Base-by-base conservation (phyloP, 2,797 vertebrate genomes). In the Aulostomus chinensis region DNA sequence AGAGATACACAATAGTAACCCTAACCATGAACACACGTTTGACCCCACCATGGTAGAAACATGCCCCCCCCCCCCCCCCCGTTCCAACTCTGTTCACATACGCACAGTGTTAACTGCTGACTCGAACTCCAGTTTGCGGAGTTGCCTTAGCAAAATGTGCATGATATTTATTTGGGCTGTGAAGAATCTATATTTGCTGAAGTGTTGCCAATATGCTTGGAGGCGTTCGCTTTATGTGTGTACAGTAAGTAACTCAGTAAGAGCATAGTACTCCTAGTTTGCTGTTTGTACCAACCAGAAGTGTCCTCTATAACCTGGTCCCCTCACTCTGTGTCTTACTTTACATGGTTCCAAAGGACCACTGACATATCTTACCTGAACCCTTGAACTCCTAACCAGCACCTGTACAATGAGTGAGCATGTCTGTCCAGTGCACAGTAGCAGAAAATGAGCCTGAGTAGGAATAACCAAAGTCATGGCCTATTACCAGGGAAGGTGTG, bases 91-190 rank as follows among this genome's bases (percentile, higher is more conserved):
- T 29, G 37, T 43, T 58, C 35, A n/a, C 33, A 45, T 9, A 29
- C 32, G 41, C 9, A 24, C 73, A 49, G 63, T 73, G 56, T 75
- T 71, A 60, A 48, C 37, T 26, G 51, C 58, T 68, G 58, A 67
- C 42, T 58, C 36, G 73, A 39, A 59, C 40, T 63, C 33, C 49
- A 52, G 55, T 75, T 57, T 43, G 75, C 80, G 61, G 80, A 78
- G 80, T 81, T 86, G 86, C 84, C 83, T 86, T 85, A 85, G 83
- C 80, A 69, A 79, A 75, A 42, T 57, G 67, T 84, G 85, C 76
- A 85, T 87, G 83, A 75, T 64, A 34, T 65, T n/a, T n/a, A n/a
- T 41, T 77, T 58, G 66, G 56, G 67, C 80, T 77, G 80, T 86
- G 68, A 64, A 76, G 43, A 82, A 43, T 71, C 56, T 71, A 53